Evolutionary conservation across 2,797 vertebrate genomes (phyloP), one percentile per base, ranked within the genome.

Genomic region (Girardinus metallicus): DNA sequence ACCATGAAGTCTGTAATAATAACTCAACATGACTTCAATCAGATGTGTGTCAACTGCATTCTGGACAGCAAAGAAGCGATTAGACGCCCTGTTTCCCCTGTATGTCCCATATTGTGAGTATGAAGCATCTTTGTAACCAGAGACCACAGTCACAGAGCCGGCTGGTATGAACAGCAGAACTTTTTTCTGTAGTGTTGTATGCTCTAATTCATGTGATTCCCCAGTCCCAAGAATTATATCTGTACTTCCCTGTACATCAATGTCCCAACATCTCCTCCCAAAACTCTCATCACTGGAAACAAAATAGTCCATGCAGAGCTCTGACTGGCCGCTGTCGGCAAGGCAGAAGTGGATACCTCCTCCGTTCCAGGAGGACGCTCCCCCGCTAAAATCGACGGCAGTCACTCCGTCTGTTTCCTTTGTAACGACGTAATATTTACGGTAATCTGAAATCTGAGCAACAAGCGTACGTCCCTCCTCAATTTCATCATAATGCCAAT

Each of bases 31-130:
- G 44, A 85, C 60, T 49, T 91, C 84, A 46, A 80, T 82, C 34
- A 21, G 0, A 0, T 82, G 15, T 12, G 77, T 0, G 1, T 89
- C 81, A 4, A 51, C 3, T 44, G 78, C 70, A 43, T 75, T 80
- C 80, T 93, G 92, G 57, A 86, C 81, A 1, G 90, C 80, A 64
- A 90, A 93, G 53, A 94, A 93, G 8, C 43, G 77, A 78, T 93
- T 94, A 0, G 79, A 8, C 16, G 74, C 77, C 13, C 31, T 80
- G 66, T 93, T 94, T 55, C 93, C 93, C 0, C 23, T 79, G 76
- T 92, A 94, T 1, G 1, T 81, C 4, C 92, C 92, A 78, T 80
- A 93, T 75, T 85, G 76, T 1, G 89, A 86, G 29, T 79, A 0
- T 1, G 68, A 1, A 13, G 46, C 46, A 15, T 46, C 15, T 46